Evolutionary conservation across 2,888 invertebrate species (phyloP).

Genomic region (Lasioglossum zephyrum): DNA sequence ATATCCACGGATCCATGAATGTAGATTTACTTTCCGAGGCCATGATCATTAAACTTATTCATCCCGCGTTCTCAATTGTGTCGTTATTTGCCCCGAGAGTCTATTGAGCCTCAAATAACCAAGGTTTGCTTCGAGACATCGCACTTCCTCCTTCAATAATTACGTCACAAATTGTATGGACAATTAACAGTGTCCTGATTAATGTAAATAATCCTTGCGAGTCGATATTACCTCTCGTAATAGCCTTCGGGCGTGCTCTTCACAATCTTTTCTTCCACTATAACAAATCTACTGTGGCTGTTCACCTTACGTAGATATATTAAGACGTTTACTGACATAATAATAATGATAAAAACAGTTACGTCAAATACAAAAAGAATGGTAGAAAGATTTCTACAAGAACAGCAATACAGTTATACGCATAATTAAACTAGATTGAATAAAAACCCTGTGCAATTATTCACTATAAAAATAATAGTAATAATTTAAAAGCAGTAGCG

Average conservation of each 20-base stretch:
- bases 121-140: background rate
- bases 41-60: background rate
- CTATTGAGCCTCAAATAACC: background rate
- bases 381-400: no score
- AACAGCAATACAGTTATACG: no score
- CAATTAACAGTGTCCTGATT: background rate
- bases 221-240: background rate
- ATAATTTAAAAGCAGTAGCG: no score
- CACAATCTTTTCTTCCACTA: background rate
- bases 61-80: background rate
- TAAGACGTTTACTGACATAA: background rate
- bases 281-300: no score
- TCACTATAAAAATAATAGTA: no score
- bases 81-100: background rate
- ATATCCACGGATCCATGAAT: background rate
- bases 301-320: background rate
- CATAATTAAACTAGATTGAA: no score
- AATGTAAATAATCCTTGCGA: background rate
- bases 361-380: no score
- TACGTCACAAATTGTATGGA: background rate
- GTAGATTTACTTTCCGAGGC: background rate
- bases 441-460: no score
- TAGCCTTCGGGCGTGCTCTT: background rate
- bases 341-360: no score
- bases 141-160: background rate